Evolutionary conservation across 37 sponge, comb jelly and placozoan genomes (phyloP).

Genomic region (Cliona cf. orientalis): DNA sequence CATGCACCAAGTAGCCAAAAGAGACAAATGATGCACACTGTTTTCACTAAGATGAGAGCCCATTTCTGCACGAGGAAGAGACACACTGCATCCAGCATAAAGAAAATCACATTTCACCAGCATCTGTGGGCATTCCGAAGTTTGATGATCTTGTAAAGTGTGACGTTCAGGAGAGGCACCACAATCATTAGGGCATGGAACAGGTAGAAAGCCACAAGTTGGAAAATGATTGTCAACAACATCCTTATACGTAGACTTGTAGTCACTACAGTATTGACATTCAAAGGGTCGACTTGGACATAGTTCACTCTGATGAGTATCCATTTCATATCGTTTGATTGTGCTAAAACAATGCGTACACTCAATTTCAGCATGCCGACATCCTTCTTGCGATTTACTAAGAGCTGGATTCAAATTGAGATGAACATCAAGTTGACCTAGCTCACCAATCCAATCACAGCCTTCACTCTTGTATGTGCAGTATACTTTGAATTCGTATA

Average conservation of each 20-base stretch:
- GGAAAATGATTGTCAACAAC: neutral
- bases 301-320: constrained; percentile 7
- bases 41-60: constrained; percentile 1
- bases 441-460: constrained; percentile 33
- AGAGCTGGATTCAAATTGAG: neutral
- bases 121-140: constrained; percentile 3
- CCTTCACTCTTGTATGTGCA: constrained; percentile 15
- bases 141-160: neutral
- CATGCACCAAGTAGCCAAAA: too few species aligned
- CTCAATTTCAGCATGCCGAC: constrained; percentile 10
- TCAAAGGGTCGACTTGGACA: constrained; percentile 7
- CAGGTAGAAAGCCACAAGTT: neutral
- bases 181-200: constrained; percentile 30
- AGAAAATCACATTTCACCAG: constrained; percentile 3
- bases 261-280: constrained; percentile 30
- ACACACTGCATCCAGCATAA: constrained; percentile 23
- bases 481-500: constrained; percentile 27
- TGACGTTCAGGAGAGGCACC: neutral
- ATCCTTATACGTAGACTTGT: constrained; percentile 11
- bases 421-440: constrained; percentile 14
- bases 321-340: neutral
- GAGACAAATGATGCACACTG: too few species aligned
- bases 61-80: constrained; percentile 14
- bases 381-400: neutral
- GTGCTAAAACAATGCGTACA: constrained; percentile 15